Evolutionary conservation across 1,140 invertebrate genomes (phyloP).

Genomic region (Atopsyche davidsoni): DNA sequence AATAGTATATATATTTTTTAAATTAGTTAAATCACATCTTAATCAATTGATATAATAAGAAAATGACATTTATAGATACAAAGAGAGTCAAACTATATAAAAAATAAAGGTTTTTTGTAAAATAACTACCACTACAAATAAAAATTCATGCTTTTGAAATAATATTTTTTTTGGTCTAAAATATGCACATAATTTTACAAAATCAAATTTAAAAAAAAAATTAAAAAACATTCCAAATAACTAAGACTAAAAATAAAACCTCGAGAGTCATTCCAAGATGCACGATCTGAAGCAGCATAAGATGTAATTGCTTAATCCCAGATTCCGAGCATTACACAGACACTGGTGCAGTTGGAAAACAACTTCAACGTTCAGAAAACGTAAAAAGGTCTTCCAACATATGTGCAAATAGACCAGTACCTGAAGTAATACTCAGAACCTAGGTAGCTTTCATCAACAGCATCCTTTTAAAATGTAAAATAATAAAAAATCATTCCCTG

Average conservation of each 20-base stretch:
- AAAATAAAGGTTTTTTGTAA: too few species aligned
- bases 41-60: background rate
- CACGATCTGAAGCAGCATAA: too few species aligned
- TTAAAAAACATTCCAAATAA: background rate
- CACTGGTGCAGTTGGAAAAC: conserved; percentile 50
- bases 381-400: too few species aligned
- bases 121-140: too few species aligned
- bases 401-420: too few species aligned
- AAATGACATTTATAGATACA: too few species aligned
- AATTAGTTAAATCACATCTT: background rate
- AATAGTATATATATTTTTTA: background rate
- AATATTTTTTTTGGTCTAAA: too few species aligned
- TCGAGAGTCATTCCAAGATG: conserved; percentile 16
- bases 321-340: conserved; percentile 70
- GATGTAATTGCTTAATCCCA: conserved; percentile 32
- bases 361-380: too few species aligned
- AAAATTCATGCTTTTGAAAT: too few species aligned
- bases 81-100: too few species aligned
- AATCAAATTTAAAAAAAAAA: background rate
- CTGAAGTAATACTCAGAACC: conserved; percentile 96
- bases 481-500: too few species aligned
- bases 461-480: too few species aligned
- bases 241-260: conserved; percentile 18
- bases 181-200: background rate
- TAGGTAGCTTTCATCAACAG: conserved; percentile 45